Evolutionary conservation across 2,888 invertebrate species (phyloP), one percentile per base, ranked within the genome.

Genomic region (Agrochola lychnidis): DNA sequence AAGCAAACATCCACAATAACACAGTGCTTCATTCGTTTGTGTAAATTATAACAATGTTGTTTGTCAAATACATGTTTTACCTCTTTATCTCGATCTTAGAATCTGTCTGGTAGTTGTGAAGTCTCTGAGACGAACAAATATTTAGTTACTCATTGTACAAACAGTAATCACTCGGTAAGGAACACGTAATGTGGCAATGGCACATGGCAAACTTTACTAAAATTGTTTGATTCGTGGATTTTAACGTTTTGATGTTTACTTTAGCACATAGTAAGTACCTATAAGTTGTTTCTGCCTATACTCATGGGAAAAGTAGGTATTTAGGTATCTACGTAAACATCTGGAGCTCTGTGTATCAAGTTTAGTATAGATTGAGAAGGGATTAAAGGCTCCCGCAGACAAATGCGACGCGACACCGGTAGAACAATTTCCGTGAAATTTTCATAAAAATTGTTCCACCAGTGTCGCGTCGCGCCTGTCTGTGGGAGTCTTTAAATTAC

Each of bases 111-210:
- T 56, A 76, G 62, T 67, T 73, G 59, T 40, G 36, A 70, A 71
- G 62, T 78, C n/a, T 61, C 51, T n/a, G 64, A 71, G 63, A 62
- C 2, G 48, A 67, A 71, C 73, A 81, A 85, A 87, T 79, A 84
- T 84, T 81, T 4, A 73, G 64, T 64, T 64, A 53, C 70, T 75
- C 63, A 64, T 70, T 81, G 40, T 67, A 25, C 53, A 81, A 78
- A 78, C 14, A 74, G n/a, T 71, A 75, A 71, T 62, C 57, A 45
- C 22, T 77, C 40, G 36, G n/a, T 10, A 40, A 9, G 30, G n/a
- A 64, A 61, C 78, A 73, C 53, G 45, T 59, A 36, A 68, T 63
- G n/a, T 70, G 16, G 22, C 22, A 16, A 48, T 70, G 51, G 14
- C 30, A 40, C 16, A 51, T 51, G 51, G 51, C 51, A 51, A 16